phyloP scores from a whole-genome alignment of 2,113 vertebrate genomes.

The Rhizomys pruinosus region DNA sequence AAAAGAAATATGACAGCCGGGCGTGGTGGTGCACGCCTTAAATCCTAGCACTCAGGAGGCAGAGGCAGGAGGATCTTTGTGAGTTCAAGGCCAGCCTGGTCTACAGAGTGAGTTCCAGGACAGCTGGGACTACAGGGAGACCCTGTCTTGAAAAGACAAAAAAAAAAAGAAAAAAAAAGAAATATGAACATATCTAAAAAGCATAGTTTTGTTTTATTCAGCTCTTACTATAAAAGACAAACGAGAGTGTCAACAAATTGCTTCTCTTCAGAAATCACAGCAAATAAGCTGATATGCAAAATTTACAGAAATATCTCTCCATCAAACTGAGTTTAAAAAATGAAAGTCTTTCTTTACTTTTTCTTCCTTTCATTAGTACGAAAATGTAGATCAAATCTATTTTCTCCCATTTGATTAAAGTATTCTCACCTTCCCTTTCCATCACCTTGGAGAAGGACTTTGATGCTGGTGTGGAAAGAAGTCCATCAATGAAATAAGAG shows the following conservation, averaged over 20 bases:
- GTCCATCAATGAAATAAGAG: neutral
- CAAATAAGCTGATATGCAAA: constrained; percentile 14
- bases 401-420: constrained; percentile 21
- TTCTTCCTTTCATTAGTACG: neutral
- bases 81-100: too few relatives aligned
- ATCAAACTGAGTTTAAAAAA: neutral
- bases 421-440: neutral
- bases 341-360: neutral
- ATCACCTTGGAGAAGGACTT: constrained; percentile 13
- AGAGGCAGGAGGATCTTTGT: too few relatives aligned
- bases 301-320: neutral
- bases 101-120: too few relatives aligned
- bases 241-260: constrained; percentile 23
- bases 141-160: too few relatives aligned
- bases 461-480: neutral
- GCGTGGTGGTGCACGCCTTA: too few relatives aligned
- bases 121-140: too few relatives aligned
- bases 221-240: constrained; percentile 7
- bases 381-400: constrained; percentile 9
- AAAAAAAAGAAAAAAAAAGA: too few relatives aligned
- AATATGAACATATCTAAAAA: neutral
- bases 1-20: neutral
- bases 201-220: neutral
- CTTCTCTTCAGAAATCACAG: constrained; percentile 4
- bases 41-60: too few relatives aligned